Base-by-base conservation (phyloP, 2,888 invertebrate species). In the Melieria crassipennis region DNA sequence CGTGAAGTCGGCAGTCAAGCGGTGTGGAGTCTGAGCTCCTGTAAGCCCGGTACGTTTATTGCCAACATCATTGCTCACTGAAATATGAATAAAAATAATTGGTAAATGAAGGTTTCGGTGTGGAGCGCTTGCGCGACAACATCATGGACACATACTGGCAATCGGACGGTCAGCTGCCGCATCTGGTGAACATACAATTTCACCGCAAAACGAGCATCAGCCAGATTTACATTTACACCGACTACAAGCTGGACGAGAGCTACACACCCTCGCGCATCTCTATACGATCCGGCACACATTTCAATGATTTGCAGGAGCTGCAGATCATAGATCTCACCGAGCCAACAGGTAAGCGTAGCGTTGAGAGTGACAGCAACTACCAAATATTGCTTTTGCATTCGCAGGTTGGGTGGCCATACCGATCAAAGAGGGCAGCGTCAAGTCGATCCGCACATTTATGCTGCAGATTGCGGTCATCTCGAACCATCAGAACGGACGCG, bases 131-230 rank as follows among this genome's bases (percentile, higher is more conserved):
- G 57, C 89, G 98, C 76, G 98, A 99, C 86, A 96, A 97, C 83
- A 94, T 95, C 75, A 93, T 95, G 87, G 99, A 99, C 78, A 97
- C 98, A 4, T 99, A 98, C 86, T 99, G 99, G 99, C 99, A 99
- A 86, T 99, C 98, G 0, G 99, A 99, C 87, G 99, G 99, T 0
- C 98, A 98, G 78, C 90, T 99, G 75, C 99, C 99, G 4, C 99
- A 99, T 87, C 89, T 98, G 75, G 97, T 99, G 0, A 99, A 98
- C 83, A 96, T 99, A 76, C 97, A 98, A 83, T 99, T 99, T 84
- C 93, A 95, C 81, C 91, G 94, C 75, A 98, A 98, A 87, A 99
- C 97, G 0, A 96, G 96, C 76, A 93, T 99, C 9, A 93, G 94
- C 64, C 96, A 98, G 87, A 94, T 99, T 77, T 97, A 96, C 85